phyloP scores from a whole-genome alignment of 2,797 vertebrate genomes.

The Brotogeris chrysoptera region DNA sequence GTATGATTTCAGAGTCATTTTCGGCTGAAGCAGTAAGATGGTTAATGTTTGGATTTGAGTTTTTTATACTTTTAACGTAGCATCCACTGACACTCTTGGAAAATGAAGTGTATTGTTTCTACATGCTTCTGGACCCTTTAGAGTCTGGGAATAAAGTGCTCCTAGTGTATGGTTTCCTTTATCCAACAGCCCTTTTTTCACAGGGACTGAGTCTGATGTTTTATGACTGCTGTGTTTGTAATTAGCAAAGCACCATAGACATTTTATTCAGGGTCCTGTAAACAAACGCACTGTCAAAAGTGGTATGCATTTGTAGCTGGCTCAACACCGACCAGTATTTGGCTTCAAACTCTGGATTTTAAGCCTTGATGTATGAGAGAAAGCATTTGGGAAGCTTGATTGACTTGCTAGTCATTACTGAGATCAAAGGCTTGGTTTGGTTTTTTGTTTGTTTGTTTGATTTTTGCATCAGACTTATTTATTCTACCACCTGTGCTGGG shows the following conservation, averaged over 20 bases:
- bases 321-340: not conserved
- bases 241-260: conserved; percentile 21
- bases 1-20: not conserved
- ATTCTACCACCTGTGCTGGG: conserved; percentile 36
- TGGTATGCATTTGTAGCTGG: conserved; percentile 21
- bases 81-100: not conserved
- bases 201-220: not conserved
- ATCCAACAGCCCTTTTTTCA: not conserved
- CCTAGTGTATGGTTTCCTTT: not conserved
- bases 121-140: not conserved
- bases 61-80: not conserved
- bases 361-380: conserved; percentile 28
- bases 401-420: conserved; percentile 39
- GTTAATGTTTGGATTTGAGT: too few species aligned
- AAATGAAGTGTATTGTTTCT: not conserved
- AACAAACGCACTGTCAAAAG: not conserved
- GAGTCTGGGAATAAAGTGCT: not conserved
- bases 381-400: conserved; percentile 15
- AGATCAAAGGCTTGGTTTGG: conserved; percentile 35
- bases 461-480: conserved; percentile 34
- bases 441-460: not conserved
- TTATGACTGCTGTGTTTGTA: not conserved
- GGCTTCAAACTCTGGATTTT: not conserved
- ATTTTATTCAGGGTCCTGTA: not conserved
- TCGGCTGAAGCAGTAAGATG: not conserved